phyloP scores from a whole-genome alignment of 2,113 vertebrate species.

The Catagonus wagneri region DNA sequence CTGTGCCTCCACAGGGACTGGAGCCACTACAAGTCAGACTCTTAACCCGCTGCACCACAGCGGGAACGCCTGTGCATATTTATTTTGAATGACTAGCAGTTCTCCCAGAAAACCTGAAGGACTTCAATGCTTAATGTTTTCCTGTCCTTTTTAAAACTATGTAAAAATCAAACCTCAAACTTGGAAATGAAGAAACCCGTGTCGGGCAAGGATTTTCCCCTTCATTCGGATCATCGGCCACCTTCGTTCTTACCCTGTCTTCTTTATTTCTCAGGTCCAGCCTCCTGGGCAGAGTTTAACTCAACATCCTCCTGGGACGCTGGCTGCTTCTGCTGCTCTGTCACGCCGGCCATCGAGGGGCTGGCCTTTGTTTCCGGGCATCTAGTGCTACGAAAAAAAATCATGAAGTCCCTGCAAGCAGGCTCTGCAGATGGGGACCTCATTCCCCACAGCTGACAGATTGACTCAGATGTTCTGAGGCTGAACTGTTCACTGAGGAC shows the following conservation, averaged over 20 bases:
- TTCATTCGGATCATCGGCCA: neutral
- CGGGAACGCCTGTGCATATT: neutral
- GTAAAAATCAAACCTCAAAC: neutral
- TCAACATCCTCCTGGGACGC: neutral
- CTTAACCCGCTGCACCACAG: too few species aligned
- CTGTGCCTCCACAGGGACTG: too few species aligned
- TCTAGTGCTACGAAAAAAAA: slow-evolving; percentile 36
- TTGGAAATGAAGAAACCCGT: neutral
- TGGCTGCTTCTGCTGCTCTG: neutral
- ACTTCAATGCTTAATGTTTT: neutral
- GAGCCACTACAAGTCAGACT: too few species aligned
- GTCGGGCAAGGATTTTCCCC: neutral
- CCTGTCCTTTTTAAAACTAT: neutral
- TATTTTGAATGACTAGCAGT: neutral
- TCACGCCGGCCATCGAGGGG: slow-evolving; percentile 12
- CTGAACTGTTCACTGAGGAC: slow-evolving; percentile 77
- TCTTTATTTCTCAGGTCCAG: slow-evolving; percentile 88
- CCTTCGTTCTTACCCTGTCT: neutral
- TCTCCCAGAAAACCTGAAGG: neutral
- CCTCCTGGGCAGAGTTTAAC: slow-evolving; percentile 93
- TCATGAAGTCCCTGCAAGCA: slow-evolving; percentile 58
- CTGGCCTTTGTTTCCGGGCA: slow-evolving; percentile 63
- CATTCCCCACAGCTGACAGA: slow-evolving; percentile 75
- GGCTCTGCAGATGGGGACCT: slow-evolving; percentile 67
- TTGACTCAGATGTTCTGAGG: slow-evolving; percentile 76